Base-by-base conservation (phyloP, 53 echinoderm and acorn worm species). In the Arbacia lixula region DNA sequence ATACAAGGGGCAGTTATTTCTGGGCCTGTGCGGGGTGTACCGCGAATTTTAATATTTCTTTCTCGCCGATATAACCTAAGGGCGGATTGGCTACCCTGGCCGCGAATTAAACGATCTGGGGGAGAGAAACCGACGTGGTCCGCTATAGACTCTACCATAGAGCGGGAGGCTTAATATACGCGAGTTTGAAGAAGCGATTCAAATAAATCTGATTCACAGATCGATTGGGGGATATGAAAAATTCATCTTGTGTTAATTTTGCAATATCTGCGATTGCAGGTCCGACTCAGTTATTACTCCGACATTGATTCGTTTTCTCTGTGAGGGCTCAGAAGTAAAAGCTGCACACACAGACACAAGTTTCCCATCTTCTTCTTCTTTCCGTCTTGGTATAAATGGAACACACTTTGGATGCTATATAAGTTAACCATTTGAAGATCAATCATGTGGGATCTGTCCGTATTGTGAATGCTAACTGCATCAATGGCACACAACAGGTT, bases 21-120 rank as follows among this genome's bases (percentile, higher is more conserved):
- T 77, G 77, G 77, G 77, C 77, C 60, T 77, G 77, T 28, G 58
- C 14, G 77, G 77, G 77, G 74, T 51, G 77, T 77, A 58, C 36
- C 25, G 37, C 39, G 58, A 58, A 77, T 77, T 57, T 56, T 57
- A 77, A 77, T 57, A n/a, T n/a, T n/a, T n/a, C n/a, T n/a, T 60
- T 56, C 77, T 58, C 19, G 36, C 36, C 77, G 34, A 77, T 77
- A 77, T 55, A 77, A 77, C 77, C 77, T 57, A 58, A 77, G 77
- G 77, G 77, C 56, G 77, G 57, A 77, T 58, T 57, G 37, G 26
- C 37, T 17, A 31, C 74, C 43, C 26, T 69, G 69, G 43, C n/a
- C n/a, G n/a, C 34, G 26, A 69, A 69, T 69, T n/a, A 69, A 69
- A 69, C 41, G 69, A 69, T 69, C 69, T 69, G 27, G 69, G 14